A percentile compares a stretch with the other conserved stretches of the same genome.
Evolutionary conservation across 2,888 invertebrate genomes (phyloP).

Genomic region (Lamellibrachia columna): DNA sequence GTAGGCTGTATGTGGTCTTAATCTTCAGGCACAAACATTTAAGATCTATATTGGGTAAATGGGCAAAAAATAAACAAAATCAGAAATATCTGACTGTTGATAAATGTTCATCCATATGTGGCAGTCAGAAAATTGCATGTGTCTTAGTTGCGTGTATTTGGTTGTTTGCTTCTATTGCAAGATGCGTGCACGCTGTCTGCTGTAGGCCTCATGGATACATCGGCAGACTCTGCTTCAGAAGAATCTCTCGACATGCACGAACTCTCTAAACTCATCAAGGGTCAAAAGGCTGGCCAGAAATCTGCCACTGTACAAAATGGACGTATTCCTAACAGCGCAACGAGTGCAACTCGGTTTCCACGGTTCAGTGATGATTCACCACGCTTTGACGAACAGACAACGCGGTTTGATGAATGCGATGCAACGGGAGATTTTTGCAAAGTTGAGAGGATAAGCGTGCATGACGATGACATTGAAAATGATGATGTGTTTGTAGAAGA

Average conservation of each 20-base stretch:
- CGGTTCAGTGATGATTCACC: not conserved
- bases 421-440: not conserved
- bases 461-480: not conserved
- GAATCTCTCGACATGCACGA: slow-evolving; percentile 5
- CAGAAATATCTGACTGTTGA: not conserved
- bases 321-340: not conserved
- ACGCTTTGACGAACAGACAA: not conserved
- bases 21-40: not conserved
- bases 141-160: not conserved
- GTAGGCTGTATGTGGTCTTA: not conserved
- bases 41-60: not conserved
- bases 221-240: not conserved
- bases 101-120: not conserved
- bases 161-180: not conserved
- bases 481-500: not conserved
- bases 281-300: not conserved
- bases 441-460: not conserved
- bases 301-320: not conserved
- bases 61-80: not conserved
- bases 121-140: not conserved
- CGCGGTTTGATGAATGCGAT: not conserved
- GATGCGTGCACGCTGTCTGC: not conserved
- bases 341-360: not conserved
- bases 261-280: not conserved
- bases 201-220: not conserved